These are phyloP conservation scores for Microcebus jonahi DNA, from an alignment of 2,113 vertebrate genomes.

Conservation along the genomic window DNA sequence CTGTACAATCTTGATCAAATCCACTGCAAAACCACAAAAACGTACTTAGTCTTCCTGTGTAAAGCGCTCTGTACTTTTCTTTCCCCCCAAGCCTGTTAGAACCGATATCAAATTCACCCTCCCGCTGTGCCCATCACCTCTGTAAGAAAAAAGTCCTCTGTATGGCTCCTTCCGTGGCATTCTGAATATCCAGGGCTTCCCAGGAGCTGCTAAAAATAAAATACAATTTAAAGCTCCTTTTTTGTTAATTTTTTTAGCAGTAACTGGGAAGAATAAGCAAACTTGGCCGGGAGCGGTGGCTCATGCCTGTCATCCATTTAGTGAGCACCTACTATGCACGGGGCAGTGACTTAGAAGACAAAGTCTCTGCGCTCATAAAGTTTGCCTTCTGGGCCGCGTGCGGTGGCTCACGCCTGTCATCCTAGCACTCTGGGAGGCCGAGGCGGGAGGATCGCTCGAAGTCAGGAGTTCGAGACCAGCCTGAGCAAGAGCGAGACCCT, in stretches of 20 bases:
- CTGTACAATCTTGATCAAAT: not conserved
- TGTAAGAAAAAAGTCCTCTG: not conserved
- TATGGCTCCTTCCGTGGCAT: not conserved
- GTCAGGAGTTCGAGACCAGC: too few relatives aligned
- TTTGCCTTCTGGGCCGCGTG: too few relatives aligned
- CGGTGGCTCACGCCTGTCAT: too few relatives aligned
- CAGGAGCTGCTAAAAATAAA: conserved; percentile 32
- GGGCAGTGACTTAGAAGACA: too few relatives aligned
- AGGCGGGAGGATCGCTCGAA: too few relatives aligned
- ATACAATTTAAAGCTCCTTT: not conserved
- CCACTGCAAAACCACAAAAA: not conserved
- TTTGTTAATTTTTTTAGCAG: not conserved
- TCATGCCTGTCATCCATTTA: too few relatives aligned
- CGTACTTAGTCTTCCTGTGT: rapidly evolving
- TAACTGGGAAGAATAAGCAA: not conserved
- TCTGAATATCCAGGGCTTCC: not conserved
- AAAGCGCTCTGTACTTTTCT: not conserved
- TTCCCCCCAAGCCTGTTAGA: not conserved
- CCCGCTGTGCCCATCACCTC: not conserved
- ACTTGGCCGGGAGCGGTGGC: not conserved
- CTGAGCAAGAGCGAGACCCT: too few relatives aligned
- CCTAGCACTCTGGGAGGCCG: too few relatives aligned
- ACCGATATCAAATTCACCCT: not conserved
- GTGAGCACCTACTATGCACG: too few relatives aligned
- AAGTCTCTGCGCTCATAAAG: too few relatives aligned